Evolutionary conservation across 1,140 invertebrate species (phyloP).

Genomic region (Drosophila asahinai): DNA sequence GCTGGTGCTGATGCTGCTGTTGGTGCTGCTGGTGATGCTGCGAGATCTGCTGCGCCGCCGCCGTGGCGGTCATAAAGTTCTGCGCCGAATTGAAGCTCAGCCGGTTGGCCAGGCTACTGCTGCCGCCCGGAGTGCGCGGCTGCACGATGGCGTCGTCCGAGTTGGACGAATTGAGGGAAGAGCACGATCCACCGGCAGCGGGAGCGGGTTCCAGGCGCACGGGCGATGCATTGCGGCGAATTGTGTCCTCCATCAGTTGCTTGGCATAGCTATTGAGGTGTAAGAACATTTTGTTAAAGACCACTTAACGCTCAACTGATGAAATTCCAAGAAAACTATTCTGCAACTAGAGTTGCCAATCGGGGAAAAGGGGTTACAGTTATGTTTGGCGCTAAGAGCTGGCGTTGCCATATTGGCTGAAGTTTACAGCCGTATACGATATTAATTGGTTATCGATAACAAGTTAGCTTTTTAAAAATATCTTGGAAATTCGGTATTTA

Average conservation of each 20-base stretch:
- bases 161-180: slow-evolving; percentile 90
- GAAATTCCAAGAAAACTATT: neutral
- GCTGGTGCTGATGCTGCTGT: slow-evolving; percentile 61
- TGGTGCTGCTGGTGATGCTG: slow-evolving; percentile 67
- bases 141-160: slow-evolving; percentile 89
- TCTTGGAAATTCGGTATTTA: no score
- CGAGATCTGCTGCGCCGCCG: slow-evolving; percentile 81
- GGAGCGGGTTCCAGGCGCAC: slow-evolving; percentile 88
- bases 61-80: slow-evolving; percentile 81
- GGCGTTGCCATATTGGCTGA: neutral
- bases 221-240: slow-evolving; percentile 95
- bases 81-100: slow-evolving; percentile 83
- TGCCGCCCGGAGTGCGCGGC: slow-evolving; percentile 67
- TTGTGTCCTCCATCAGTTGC: slow-evolving; percentile 96
- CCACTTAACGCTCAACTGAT: no score
- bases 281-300: neutral
- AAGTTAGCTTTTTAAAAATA: no score
- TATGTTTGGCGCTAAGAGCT: neutral
- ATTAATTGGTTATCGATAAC: no score
- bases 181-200: slow-evolving; percentile 86
- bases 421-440: neutral
- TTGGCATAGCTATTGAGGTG: slow-evolving; percentile 91
- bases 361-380: neutral
- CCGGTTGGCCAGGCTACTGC: slow-evolving; percentile 76
- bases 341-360: slow-evolving; percentile 1